phyloP scores from a whole-genome alignment of 2,888 invertebrate genomes.

The Hemaris fuciformis region DNA sequence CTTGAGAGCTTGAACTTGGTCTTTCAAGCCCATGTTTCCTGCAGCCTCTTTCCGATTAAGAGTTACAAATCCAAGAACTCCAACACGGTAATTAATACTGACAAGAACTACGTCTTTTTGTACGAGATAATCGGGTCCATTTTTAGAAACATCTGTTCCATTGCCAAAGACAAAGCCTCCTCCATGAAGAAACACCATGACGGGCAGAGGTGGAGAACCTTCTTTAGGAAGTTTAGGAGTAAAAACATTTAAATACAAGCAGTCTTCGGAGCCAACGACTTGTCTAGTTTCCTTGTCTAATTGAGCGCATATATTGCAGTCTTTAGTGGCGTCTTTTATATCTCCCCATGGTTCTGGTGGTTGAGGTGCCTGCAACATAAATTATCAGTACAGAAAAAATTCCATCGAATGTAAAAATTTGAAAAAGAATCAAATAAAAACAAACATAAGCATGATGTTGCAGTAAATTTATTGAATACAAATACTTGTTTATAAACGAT shows the following conservation, averaged over 20 bases:
- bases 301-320: conserved; percentile 84
- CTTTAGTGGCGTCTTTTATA: conserved; percentile 83
- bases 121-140: conserved; percentile 70
- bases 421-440: too few species aligned
- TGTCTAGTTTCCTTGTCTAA: conserved; percentile 76
- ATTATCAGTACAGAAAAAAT: too few species aligned
- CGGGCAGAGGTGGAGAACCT: conserved; percentile 46
- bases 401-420: too few species aligned
- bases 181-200: conserved; percentile 74
- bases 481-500: too few species aligned
- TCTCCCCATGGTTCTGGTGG: conserved; percentile 80
- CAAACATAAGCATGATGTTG: too few species aligned
- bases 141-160: conserved; percentile 60
- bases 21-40: conserved; percentile 77
- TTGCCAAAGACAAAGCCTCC: conserved; percentile 71
- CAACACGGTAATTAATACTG: conserved; percentile 69
- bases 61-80: conserved; percentile 68
- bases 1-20: conserved; percentile 76
- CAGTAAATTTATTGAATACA: too few species aligned
- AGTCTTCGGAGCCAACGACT: conserved; percentile 82
- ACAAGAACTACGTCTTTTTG: conserved; percentile 69
- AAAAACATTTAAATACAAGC: conserved; percentile 86
- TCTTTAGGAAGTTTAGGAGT: conserved; percentile 71
- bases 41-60: conserved; percentile 66
- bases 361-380: conserved; percentile 55